phyloP scores from a whole-genome alignment of 1,140 invertebrate species.

The Ditylenchus dipsaci region DNA sequence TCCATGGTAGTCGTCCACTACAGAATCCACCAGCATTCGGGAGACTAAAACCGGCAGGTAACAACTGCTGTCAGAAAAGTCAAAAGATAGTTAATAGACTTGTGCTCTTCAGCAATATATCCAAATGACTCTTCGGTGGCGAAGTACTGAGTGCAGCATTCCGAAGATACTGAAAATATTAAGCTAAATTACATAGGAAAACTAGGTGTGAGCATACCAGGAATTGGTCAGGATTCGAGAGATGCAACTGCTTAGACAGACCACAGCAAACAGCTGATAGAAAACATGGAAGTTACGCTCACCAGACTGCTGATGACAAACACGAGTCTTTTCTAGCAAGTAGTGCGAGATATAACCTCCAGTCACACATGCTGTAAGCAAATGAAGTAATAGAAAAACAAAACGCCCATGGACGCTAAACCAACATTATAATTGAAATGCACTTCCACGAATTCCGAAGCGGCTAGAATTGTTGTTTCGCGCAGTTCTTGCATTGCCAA shows the following conservation, averaged over 20 bases:
- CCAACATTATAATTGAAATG: conserved; percentile 76
- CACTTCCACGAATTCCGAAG: conserved; percentile 94
- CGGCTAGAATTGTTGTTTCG: conserved; percentile 93
- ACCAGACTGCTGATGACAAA: conserved; percentile 77
- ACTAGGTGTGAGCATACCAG: neutral
- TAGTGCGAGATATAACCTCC: conserved; percentile 91
- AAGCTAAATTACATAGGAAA: conserved; percentile 4
- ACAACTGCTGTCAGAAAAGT: neutral
- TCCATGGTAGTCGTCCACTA: conserved; percentile 32
- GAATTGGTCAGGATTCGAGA: neutral
- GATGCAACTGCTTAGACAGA: neutral
- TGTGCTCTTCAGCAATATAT: neutral
- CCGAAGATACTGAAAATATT: conserved; percentile 71
- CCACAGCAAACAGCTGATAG: conserved; percentile 76
- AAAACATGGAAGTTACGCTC: conserved; percentile 95
- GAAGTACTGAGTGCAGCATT: conserved; percentile 87
- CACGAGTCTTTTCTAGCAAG: conserved; percentile 82
- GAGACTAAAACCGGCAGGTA: conserved; percentile 8
- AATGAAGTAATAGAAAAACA: neutral
- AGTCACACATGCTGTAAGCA: conserved; percentile 70
- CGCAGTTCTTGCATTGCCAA: conserved; percentile 90
- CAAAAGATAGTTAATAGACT: neutral
- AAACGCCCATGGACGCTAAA: neutral
- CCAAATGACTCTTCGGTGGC: conserved; percentile 62
- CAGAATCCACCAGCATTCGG: conserved; percentile 59